phyloP scores from a whole-genome alignment of 2,113 vertebrate species.

The Labrus mixtus region DNA sequence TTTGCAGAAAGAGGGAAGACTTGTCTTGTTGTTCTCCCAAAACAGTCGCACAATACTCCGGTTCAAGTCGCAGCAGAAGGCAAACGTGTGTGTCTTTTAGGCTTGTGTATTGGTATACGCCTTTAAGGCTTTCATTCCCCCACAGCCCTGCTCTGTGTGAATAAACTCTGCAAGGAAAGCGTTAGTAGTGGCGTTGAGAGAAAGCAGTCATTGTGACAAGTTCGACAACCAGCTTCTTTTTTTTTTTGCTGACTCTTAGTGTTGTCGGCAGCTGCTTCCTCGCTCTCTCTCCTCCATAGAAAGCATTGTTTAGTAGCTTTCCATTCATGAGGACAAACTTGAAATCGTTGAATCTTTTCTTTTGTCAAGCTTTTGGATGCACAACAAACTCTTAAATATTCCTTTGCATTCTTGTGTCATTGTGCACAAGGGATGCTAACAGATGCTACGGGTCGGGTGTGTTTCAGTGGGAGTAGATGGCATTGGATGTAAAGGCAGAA shows the following conservation, averaged over 20 bases:
- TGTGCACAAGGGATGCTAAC: neutral
- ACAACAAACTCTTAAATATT: neutral
- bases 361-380: neutral
- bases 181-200: slow-evolving; percentile 50
- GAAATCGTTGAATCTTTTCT: neutral
- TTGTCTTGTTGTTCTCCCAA: slow-evolving; percentile 69
- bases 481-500: neutral
- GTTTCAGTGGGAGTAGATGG: neutral
- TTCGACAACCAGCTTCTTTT: slow-evolving; percentile 57
- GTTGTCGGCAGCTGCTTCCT: slow-evolving; percentile 63
- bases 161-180: slow-evolving; percentile 65
- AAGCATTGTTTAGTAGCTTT: slow-evolving; percentile 40
- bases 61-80: slow-evolving; percentile 73
- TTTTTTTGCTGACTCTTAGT: slow-evolving; percentile 51
- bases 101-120: slow-evolving; percentile 59
- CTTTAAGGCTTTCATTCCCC: slow-evolving; percentile 69
- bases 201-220: slow-evolving; percentile 69
- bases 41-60: slow-evolving; percentile 66
- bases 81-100: slow-evolving; percentile 62
- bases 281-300: slow-evolving; percentile 42
- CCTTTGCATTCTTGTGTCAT: neutral
- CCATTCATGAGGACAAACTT: slow-evolving; percentile 18
- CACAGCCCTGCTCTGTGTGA: slow-evolving; percentile 53
- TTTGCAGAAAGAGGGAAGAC: slow-evolving; percentile 71
- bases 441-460: neutral